These are phyloP conservation scores for Parochlus steinenii DNA, from an alignment of 2,888 invertebrate genomes.

Conservation along the genomic window DNA sequence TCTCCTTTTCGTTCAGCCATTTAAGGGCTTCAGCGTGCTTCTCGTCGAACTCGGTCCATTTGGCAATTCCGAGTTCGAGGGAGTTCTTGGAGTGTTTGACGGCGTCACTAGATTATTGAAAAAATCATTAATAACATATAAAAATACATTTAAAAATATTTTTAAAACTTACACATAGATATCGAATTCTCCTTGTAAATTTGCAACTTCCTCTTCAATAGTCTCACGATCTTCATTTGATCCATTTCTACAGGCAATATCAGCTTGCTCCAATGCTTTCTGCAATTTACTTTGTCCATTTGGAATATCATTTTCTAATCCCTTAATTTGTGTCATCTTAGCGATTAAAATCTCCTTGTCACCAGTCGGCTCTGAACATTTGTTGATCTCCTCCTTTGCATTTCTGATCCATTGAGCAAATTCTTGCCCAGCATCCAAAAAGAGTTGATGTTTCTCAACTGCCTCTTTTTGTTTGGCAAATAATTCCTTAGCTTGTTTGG, in stretches of 20 bases:
- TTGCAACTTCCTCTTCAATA: slow-evolving; percentile 80
- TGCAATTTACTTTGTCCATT: slow-evolving; percentile 73
- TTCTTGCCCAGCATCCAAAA: slow-evolving; percentile 81
- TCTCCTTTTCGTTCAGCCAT: slow-evolving; percentile 80
- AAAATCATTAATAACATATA: slow-evolving; percentile 5
- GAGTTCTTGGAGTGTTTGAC: slow-evolving; percentile 62
- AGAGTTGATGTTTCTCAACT: slow-evolving; percentile 79
- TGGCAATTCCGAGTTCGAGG: slow-evolving; percentile 75
- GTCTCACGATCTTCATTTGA: slow-evolving; percentile 77
- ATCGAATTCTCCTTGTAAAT: slow-evolving; percentile 82
- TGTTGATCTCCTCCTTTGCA: slow-evolving; percentile 77
- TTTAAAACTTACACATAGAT: slow-evolving; percentile 47
- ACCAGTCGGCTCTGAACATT: slow-evolving; percentile 84
- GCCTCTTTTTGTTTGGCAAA: slow-evolving; percentile 80
- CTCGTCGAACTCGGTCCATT: slow-evolving; percentile 90
- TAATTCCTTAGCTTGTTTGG: slow-evolving; percentile 77
- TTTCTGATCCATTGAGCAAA: slow-evolving; percentile 84
- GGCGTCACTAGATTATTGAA: slow-evolving; percentile 42
- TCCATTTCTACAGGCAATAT: slow-evolving; percentile 68
- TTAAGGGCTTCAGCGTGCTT: slow-evolving; percentile 77
- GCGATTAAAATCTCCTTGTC: slow-evolving; percentile 77
- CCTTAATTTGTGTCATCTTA: slow-evolving; percentile 72
- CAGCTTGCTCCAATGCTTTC: slow-evolving; percentile 66
- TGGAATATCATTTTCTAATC: slow-evolving; percentile 65
- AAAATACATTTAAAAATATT: slow-evolving; percentile 2